Base-by-base conservation (phyloP, 2,888 invertebrate species). In the Cremastinae sp. region DNA sequence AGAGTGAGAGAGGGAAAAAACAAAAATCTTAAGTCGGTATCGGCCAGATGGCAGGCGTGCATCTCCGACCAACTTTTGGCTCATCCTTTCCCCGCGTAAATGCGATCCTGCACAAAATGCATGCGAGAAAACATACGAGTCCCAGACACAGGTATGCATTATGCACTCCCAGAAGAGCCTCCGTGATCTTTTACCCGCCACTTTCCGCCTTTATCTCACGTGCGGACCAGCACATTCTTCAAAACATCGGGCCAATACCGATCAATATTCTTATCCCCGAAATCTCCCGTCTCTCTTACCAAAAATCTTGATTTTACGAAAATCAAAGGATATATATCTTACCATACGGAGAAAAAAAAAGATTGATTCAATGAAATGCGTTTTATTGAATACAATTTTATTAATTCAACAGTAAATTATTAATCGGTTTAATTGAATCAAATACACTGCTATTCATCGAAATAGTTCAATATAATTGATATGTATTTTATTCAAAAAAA, bases 21-120 rank as follows among this genome's bases (percentile, higher is more conserved):
- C 61, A 68, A 73, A 68, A 69, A 62, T 34, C 54, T 64, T 36
- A 59, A 66, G 69, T 56, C 43, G 56, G 69, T 73, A 75, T 78
- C 69, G 69, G 56, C 75, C 78, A 78, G 78, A 78, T 78, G 78
- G 78, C 78, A 66, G 68, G 73, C 75, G 75, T 38, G 61, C 56
- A 66, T 49, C 66, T 66, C 62, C 49, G 69, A 43, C 74, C 38
- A 71, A 65, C 71, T 66, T 56, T 28, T 28, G 64, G 61, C 61
- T 71, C 59, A 69, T 72, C 47, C 69, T 70, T 49, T 65, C 18
- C 53, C 34, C 73, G 38, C 58, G 28, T 28, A 28, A 28, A 53
- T 54, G 22, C 54, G n/a, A 38, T 36, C 20, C 34, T 12, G 16
- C 47, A 16, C 16, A 59, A 51, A 49, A 38, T 16, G 34, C 16